Percentiles rank a stretch among this genome's conserved stretches.
Conservation (phyloP, 1,140 invertebrate species). For the Ceratitis capitata region DNA sequence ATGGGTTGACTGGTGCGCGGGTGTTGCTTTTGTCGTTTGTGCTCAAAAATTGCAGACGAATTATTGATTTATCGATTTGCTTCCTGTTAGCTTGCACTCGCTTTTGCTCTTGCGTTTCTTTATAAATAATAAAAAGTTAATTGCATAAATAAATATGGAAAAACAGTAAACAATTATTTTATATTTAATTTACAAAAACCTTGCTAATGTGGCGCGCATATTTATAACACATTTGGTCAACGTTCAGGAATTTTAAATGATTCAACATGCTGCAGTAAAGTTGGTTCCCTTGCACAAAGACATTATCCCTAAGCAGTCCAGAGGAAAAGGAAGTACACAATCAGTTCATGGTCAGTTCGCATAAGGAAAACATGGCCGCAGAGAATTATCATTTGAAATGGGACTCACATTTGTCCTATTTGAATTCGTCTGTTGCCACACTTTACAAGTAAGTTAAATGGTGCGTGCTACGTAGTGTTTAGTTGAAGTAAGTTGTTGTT, state of each 20-base stretch:
- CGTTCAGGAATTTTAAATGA: background rate
- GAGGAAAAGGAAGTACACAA: background rate
- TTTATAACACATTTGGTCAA: background rate
- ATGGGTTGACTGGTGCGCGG: background rate
- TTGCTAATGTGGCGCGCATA: background rate
- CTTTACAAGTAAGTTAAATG: conserved; percentile 74
- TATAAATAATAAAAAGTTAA: background rate
- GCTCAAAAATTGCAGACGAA: background rate
- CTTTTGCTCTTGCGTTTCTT: background rate
- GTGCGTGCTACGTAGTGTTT: no score
- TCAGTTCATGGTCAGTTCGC: background rate
- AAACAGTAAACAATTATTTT: background rate
- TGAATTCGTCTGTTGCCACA: conserved; percentile 82
- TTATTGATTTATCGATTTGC: conserved; percentile 41
- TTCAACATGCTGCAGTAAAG: background rate
- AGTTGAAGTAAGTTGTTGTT: background rate
- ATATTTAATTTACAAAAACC: background rate
- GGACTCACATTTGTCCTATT: conserved; percentile 82
- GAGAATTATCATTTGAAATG: conserved; percentile 89
- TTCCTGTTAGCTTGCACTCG: background rate
- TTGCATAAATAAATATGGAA: background rate
- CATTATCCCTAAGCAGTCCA: background rate
- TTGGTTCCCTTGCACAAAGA: background rate
- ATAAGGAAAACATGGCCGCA: conserved; percentile 59
- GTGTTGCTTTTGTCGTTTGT: conserved; percentile 15